Evolutionary conservation across 1,140 invertebrate genomes (phyloP).

Genomic region (Orchestia grillus): DNA sequence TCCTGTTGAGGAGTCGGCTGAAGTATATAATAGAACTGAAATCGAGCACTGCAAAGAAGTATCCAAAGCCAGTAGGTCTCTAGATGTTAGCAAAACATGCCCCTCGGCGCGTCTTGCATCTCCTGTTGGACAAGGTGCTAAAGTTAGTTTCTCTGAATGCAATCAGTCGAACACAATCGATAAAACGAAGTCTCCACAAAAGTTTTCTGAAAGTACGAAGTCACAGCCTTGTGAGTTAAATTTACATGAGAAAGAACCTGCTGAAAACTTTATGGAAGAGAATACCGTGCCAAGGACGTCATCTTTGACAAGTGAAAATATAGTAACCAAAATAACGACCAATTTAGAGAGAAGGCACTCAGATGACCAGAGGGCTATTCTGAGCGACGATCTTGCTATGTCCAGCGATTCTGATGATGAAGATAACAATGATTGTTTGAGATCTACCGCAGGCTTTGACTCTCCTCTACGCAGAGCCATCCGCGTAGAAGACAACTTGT

Average conservation of each 20-base stretch:
- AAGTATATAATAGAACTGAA: not conserved
- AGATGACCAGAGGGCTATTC: not conserved
- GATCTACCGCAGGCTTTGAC: not conserved
- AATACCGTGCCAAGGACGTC: not conserved
- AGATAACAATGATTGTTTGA: not conserved
- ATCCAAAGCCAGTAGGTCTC: not conserved
- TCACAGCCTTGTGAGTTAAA: not conserved
- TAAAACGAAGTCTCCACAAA: not conserved
- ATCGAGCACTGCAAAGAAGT: not conserved
- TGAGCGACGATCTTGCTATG: slow-evolving; percentile 37
- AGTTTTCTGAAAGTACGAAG: not conserved
- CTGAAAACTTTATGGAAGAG: not conserved
- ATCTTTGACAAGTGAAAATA: not conserved
- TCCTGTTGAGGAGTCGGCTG: not conserved
- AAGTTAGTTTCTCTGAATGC: not conserved
- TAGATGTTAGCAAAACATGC: not conserved
- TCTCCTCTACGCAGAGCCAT: not conserved
- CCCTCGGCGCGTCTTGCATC: not conserved
- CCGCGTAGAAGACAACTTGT: not conserved
- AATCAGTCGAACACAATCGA: not conserved
- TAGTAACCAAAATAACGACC: not conserved
- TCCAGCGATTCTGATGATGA: slow-evolving; percentile 32
- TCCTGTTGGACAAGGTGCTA: not conserved
- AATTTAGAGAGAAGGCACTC: not conserved
- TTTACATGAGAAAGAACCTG: not conserved